A percentile compares a stretch with the other conserved stretches of the same genome.
phyloP scores from a whole-genome alignment of 2,797 vertebrate genomes.

The Gambelia wislizenii region DNA sequence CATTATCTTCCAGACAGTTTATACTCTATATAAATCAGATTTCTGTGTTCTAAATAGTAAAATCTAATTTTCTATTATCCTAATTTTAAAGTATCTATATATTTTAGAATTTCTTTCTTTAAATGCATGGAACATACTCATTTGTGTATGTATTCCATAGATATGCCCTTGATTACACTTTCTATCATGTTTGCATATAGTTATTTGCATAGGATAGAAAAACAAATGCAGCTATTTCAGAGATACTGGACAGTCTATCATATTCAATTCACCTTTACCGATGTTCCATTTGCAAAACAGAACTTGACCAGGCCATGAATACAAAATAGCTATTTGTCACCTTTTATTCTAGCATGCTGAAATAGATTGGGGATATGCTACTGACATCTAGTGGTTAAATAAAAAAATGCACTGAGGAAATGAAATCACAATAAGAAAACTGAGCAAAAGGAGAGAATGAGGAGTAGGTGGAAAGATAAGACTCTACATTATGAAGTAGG shows the following conservation, averaged over 20 bases:
- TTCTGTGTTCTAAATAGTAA: neutral
- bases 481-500: too few species aligned
- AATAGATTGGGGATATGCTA: neutral
- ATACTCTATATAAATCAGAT: neutral
- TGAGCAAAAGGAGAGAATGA: neutral
- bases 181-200: neutral
- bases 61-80: neutral
- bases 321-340: neutral
- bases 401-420: neutral
- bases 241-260: neutral
- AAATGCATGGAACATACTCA: neutral
- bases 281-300: slow-evolving; percentile 11
- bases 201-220: neutral
- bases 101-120: neutral
- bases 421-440: neutral
- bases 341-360: neutral
- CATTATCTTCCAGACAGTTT: neutral
- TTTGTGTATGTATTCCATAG: neutral
- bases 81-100: neutral
- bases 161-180: neutral
- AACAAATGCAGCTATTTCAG: neutral
- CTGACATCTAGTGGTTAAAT: slow-evolving; percentile 58
- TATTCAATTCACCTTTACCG: neutral
- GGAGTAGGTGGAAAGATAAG: too few species aligned
- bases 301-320: slow-evolving; percentile 1